Conservation (phyloP, 2,888 invertebrate genomes). For the Copidosoma aretas region DNA sequence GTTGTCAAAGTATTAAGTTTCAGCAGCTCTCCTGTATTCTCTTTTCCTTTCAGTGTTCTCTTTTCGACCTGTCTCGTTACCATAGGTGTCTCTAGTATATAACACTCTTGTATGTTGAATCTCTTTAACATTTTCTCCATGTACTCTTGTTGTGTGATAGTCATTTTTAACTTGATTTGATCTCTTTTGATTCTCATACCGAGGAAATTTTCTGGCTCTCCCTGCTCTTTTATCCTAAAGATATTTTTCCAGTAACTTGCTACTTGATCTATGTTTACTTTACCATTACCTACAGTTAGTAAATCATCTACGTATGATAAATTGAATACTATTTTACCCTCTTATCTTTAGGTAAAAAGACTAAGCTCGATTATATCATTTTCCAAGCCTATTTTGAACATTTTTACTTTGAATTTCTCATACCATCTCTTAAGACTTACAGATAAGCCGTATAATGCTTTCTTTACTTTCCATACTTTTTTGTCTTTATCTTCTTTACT, state of each 20-base stretch:
- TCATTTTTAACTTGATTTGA: slow-evolving; percentile 35
- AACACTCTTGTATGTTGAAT: slow-evolving; percentile 30
- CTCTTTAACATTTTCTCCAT: slow-evolving; percentile 35
- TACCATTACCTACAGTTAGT: background rate
- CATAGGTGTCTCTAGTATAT: slow-evolving; percentile 31
- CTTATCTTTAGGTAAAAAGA: slow-evolving; percentile 42
- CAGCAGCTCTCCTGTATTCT: background rate
- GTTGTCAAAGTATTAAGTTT: background rate
- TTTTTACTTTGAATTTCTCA: slow-evolving; percentile 38
- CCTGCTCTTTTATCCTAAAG: slow-evolving; percentile 25
- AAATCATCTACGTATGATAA: background rate
- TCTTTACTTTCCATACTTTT: too few relatives aligned
- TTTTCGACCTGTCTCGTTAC: slow-evolving; percentile 30
- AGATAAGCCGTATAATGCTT: too few relatives aligned
- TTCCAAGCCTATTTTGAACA: slow-evolving; percentile 35
- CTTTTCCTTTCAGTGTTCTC: slow-evolving; percentile 13
- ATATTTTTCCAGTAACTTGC: slow-evolving; percentile 35
- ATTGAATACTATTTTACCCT: slow-evolving; percentile 36
- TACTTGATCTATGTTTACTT: background rate
- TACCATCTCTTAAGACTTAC: slow-evolving; percentile 39
- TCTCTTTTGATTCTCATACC: slow-evolving; percentile 43
- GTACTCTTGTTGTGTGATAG: slow-evolving; percentile 10
- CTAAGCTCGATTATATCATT: slow-evolving; percentile 42
- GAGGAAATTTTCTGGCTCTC: slow-evolving; percentile 41
- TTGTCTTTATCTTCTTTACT: too few relatives aligned